Evolutionary conservation across 2,113 vertebrate genomes (phyloP), one percentile per base, ranked within the genome.

Genomic region (Embiotoca jacksoni): DNA sequence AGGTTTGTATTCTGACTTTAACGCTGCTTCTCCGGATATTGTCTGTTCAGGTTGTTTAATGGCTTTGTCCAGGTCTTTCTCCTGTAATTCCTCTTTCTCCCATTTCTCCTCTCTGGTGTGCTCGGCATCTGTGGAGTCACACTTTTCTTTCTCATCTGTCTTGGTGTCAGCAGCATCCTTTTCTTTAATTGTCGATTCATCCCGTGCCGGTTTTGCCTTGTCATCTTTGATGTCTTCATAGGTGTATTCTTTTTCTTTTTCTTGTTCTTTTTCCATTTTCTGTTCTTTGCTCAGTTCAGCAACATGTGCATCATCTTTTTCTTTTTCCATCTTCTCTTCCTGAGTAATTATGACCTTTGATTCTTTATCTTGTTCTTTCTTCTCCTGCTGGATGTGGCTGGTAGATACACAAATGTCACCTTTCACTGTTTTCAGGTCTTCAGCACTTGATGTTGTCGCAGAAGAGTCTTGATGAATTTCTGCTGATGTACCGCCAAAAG

Each of bases 251-350:
- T 92, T 93, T 60, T 93, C 92, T 63, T 86, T 93, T 60, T 93
- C 92, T 63, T 86, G 85, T 32, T 93, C 91, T 63, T 90, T 92
- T 70, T 90, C 91, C 92, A 92, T 93, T 71, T 92, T 93, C 67
- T 93, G 74, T 63, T 93, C 92, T 87, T 92, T 93, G 62, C 85
- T 92, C 35, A 92, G 60, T 69, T 93, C 92, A 6, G 89, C 91
- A 46, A 92, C 85, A 56, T 92, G 81, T 7, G 92, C 6, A 1
- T 92, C 92, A 36, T 93, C 92, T 56, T 93, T 93, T 81, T 92
- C 92, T 84, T 81, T 92, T 54, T 84, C 89, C 33, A 30, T 85
- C 59, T 72, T 88, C 47, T 91, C 89, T 7, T 87, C 83, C 16
- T 62, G 64, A 66, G 60, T 33, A 16, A 52, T 30, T 11, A 58